A percentile compares a stretch with the other conserved stretches of the same genome.
Evolutionary conservation across 2,113 vertebrate genomes (phyloP).

Genomic region (Nothobranchius furzeri): DNA sequence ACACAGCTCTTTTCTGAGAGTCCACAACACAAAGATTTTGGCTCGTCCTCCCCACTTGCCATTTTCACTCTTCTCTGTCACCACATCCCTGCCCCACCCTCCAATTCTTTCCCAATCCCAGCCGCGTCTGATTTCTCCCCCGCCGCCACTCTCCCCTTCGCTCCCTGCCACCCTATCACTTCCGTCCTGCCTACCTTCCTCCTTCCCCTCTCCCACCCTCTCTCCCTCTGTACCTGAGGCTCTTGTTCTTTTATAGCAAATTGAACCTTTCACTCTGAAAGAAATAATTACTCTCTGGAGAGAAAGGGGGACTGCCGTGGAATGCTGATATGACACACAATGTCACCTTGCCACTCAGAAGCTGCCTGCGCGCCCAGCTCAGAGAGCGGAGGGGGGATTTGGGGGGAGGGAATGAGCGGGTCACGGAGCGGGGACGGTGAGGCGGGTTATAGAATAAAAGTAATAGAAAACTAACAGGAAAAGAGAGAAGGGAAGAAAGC

Average conservation of each 20-base stretch:
- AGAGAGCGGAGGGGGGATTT: constrained; percentile 26
- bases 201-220: constrained; percentile 54
- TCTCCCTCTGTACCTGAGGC: constrained; percentile 75
- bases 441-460: constrained; percentile 50
- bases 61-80: constrained; percentile 31
- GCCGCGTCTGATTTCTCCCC: constrained; percentile 40
- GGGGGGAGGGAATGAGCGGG: constrained; percentile 34
- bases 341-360: constrained; percentile 91
- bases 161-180: constrained; percentile 62
- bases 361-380: constrained; percentile 65
- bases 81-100: constrained; percentile 36
- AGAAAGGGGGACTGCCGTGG: constrained; percentile 80
- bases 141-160: constrained; percentile 30
- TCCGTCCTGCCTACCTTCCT: constrained; percentile 55
- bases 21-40: constrained; percentile 68
- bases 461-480: constrained; percentile 49
- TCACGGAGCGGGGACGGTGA: constrained; percentile 56
- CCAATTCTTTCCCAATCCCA: constrained; percentile 49
- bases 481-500: constrained; percentile 29
- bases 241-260: constrained; percentile 87
- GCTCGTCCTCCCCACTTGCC: constrained; percentile 51
- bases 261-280: constrained; percentile 89
- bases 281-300: constrained; percentile 89
- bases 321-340: constrained; percentile 89
- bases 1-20: constrained; percentile 57